Evolutionary conservation across 2,888 invertebrate genomes (phyloP).

Genomic region (Aphodius sticticus): DNA sequence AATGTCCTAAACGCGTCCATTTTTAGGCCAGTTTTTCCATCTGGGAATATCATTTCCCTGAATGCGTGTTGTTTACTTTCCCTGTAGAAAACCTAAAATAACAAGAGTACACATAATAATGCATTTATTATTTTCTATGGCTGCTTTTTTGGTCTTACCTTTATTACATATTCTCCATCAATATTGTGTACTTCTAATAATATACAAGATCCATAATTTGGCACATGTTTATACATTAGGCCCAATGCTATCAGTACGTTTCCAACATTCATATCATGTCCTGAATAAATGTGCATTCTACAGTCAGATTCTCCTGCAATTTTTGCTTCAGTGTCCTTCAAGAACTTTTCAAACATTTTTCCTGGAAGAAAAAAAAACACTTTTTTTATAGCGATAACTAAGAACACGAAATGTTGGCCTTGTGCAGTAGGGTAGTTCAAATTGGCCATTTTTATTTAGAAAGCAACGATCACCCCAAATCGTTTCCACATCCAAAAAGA

Average conservation of each 20-base stretch:
- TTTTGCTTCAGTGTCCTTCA: slow-evolving; percentile 71
- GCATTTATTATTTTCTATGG: neutral
- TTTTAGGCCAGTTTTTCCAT: neutral
- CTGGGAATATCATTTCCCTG: neutral
- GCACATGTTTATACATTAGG: slow-evolving; percentile 62
- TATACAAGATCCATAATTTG: slow-evolving; percentile 9
- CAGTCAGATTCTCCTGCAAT: slow-evolving; percentile 64
- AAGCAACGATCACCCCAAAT: no score
- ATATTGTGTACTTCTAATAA: slow-evolving; percentile 29
- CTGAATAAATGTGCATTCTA: slow-evolving; percentile 75
- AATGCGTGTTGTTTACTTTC: neutral
- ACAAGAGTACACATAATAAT: neutral
- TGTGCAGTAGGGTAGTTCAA: no score
- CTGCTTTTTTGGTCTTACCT: slow-evolving; percentile 5
- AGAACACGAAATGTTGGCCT: no score
- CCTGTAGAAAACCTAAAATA: neutral
- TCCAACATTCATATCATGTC: slow-evolving; percentile 83
- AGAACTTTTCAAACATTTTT: slow-evolving; percentile 54
- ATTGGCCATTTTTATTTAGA: no score
- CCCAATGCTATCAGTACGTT: slow-evolving; percentile 78
- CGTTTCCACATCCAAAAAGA: no score
- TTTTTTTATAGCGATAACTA: no score
- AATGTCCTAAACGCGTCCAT: neutral
- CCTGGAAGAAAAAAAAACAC: neutral
- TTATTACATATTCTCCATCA: slow-evolving; percentile 26